These are phyloP conservation scores for Plectus sambesii DNA, from an alignment of 1,140 invertebrate species.

Conservation along the genomic window DNA sequence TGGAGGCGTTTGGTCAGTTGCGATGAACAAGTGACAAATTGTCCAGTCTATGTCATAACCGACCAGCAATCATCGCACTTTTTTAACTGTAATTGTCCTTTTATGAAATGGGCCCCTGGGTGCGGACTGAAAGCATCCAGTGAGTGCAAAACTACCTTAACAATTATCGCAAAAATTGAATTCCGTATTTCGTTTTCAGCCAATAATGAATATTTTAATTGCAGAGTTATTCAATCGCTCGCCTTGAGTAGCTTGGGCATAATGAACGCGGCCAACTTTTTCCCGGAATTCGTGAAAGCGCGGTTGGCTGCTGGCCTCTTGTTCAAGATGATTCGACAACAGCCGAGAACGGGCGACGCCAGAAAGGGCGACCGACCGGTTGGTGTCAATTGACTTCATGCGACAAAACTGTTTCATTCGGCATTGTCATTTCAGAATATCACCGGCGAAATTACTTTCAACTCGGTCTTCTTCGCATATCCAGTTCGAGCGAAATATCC, in stretches of 20 bases:
- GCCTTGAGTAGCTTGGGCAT: too few relatives aligned
- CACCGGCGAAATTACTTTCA: slow-evolving; percentile 41
- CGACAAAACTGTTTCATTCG: slow-evolving; percentile 3
- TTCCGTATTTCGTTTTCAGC: too few relatives aligned
- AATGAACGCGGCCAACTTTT: slow-evolving; percentile 37
- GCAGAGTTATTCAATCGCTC: too few relatives aligned
- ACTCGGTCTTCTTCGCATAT: slow-evolving; percentile 47
- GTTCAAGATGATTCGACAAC: slow-evolving; percentile 39
- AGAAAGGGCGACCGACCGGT: slow-evolving; percentile 19
- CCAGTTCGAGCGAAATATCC: slow-evolving; percentile 46
- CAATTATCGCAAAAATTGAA: too few relatives aligned
- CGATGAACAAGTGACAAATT: too few relatives aligned
- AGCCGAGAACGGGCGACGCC: slow-evolving; percentile 45
- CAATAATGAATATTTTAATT: too few relatives aligned
- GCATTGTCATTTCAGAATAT: slow-evolving; percentile 17
- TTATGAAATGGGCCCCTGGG: neutral
- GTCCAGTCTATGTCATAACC: too few relatives aligned
- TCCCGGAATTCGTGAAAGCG: slow-evolving; percentile 48
- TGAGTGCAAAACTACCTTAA: too few relatives aligned
- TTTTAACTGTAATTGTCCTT: too few relatives aligned
- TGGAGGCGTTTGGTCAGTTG: too few relatives aligned
- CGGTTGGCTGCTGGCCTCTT: slow-evolving; percentile 43
- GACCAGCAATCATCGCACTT: too few relatives aligned
- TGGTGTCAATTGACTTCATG: slow-evolving; percentile 1
- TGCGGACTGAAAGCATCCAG: too few relatives aligned